These are phyloP conservation scores for Catocala sponsa DNA, from an alignment of 2,888 invertebrate species.

Conservation along the genomic window DNA sequence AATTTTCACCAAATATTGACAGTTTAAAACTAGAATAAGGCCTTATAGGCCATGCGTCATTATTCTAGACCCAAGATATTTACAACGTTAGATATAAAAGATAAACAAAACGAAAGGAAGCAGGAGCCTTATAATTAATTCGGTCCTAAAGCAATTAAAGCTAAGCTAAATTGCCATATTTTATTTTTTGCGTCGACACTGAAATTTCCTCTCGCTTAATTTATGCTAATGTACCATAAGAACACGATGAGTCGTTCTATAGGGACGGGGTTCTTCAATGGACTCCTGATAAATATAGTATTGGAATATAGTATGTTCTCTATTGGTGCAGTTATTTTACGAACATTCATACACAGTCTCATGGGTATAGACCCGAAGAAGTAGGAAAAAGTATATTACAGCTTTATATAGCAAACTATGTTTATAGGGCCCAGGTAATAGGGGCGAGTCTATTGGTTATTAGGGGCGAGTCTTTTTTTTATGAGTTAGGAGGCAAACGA, in stretches of 20 bases:
- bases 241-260: slow-evolving; percentile 12
- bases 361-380: no score
- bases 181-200: slow-evolving; percentile 53
- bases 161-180: slow-evolving; percentile 55
- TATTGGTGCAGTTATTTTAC: no score
- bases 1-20: no score
- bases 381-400: no score
- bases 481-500: no score
- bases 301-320: not conserved
- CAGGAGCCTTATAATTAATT: slow-evolving; percentile 42
- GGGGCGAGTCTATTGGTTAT: no score
- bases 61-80: slow-evolving; percentile 11
- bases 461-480: no score
- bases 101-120: slow-evolving; percentile 21
- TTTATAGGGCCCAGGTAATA: no score
- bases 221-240: slow-evolving; percentile 48
- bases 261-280: slow-evolving; percentile 31
- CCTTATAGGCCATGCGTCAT: no score
- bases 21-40: no score
- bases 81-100: slow-evolving; percentile 9
- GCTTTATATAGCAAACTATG: no score
- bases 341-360: no score
- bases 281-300: not conserved
- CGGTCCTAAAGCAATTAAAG: slow-evolving; percentile 53
- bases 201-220: slow-evolving; percentile 52